Conservation (phyloP, 2,113 vertebrate species). For the Hydrochoerus hydrochaeris region DNA sequence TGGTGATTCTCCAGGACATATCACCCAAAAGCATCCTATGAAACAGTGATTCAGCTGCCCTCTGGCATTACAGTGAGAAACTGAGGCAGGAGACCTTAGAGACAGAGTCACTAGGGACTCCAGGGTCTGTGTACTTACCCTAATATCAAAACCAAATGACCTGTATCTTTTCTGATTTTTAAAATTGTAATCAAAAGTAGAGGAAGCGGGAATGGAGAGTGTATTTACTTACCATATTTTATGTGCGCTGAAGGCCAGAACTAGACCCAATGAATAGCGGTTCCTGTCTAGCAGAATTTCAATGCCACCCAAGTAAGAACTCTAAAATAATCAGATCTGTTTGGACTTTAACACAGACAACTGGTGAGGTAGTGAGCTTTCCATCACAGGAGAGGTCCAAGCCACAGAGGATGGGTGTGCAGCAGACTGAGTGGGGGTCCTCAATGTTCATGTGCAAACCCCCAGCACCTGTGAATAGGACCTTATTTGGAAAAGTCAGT, state of each 20-base stretch:
- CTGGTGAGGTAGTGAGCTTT: neutral
- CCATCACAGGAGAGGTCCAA: neutral
- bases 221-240: neutral
- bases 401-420: accelerated
- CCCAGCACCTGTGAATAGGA: neutral
- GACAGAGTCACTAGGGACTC: neutral
- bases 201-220: neutral
- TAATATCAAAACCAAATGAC: neutral
- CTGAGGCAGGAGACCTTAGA: neutral
- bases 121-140: neutral
- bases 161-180: neutral
- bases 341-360: neutral
- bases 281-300: neutral
- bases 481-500: neutral
- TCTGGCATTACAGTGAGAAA: neutral
- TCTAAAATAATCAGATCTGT: neutral
- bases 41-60: neutral
- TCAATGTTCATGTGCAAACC: neutral
- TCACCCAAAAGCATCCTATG: neutral
- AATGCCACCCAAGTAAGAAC: neutral
- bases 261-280: neutral
- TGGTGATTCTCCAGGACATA: neutral
- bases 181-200: neutral
- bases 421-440: neutral
- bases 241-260: neutral